Evolutionary conservation across 92 coral and sea anemone species (phyloP), one percentile per base, ranked within the genome.

Genomic region (Muricea muricata): DNA sequence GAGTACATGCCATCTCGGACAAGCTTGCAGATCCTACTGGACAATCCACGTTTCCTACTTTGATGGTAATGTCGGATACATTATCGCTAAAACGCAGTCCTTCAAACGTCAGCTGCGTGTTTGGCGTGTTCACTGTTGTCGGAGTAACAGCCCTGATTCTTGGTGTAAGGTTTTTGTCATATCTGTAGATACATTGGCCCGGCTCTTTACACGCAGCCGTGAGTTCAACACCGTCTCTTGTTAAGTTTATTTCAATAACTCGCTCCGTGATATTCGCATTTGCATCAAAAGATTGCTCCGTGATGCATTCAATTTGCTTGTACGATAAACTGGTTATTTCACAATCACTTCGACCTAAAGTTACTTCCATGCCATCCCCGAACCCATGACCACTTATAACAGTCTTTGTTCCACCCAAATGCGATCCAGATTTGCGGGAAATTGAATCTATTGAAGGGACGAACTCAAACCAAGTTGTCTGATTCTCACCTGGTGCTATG

Each of bases 311-410:
- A 66, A 94, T 86, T 39, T 84, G 83, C 30, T 86, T 83, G 33
- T 82, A 67, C 7, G 83, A 78, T 9, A 84, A 47, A 31, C 85
- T 47, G 7, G 35, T 18, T 58, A 94, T 70, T 10, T 65, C 23
- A 46, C 98, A 93, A 0, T 63, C 65, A 14, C 41, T 87, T 48
- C 68, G 80, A 10, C 90, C 93, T 7, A 92, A 89, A 31, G 11
- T 63, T 23, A 92, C 90, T 18, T 14, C 30, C 57, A 56, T 65
- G 0, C 15, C 41, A 4, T 70, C 84, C 28, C 61, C 25, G 54
- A 94, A 94, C 9, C 98, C 98, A 32, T 86, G 84, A 7, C 98
- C 98, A 14, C 7, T 87, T 52, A 94, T 68, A 25, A 91, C 86
- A 0, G 90, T 32, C 20, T 75, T 40, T 0, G 95, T 85, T 13